Percentiles rank a stretch among this genome's conserved stretches.
Conservation (phyloP, 2,888 invertebrate species). For the Erynnis tages region DNA sequence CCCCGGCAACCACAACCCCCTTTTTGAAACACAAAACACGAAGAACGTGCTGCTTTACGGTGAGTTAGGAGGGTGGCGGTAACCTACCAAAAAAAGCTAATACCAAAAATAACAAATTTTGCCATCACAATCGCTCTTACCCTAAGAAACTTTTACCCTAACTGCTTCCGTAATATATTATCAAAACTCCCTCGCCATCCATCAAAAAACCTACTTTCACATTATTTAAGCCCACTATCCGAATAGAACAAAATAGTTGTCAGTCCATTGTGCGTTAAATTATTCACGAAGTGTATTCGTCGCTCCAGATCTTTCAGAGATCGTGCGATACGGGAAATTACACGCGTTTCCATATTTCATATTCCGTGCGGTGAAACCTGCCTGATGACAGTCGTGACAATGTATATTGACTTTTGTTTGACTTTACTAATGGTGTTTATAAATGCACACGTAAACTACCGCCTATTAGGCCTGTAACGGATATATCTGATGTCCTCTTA, state of each 20-base stretch:
- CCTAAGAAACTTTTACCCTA: too few species aligned
- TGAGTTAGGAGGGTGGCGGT: too few species aligned
- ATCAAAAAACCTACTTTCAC: constrained; percentile 4
- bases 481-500: constrained; percentile 8
- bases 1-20: too few species aligned
- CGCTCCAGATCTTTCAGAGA: constrained; percentile 69
- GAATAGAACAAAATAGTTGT: constrained; percentile 53
- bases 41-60: too few species aligned
- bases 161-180: too few species aligned
- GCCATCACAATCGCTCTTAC: too few species aligned
- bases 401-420: constrained; percentile 25
- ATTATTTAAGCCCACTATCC: constrained; percentile 12
- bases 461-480: constrained; percentile 4
- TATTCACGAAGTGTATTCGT: constrained; percentile 74
- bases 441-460: constrained; percentile 26
- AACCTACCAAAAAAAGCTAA: too few species aligned
- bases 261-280: constrained; percentile 74
- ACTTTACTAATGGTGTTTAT: constrained; percentile 19
- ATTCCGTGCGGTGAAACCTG: constrained; percentile 44
- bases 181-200: not conserved
- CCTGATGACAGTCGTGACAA: constrained; percentile 75
- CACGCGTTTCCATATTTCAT: constrained; percentile 66
- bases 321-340: constrained; percentile 72
- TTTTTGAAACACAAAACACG: too few species aligned
- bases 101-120: too few species aligned